Evolutionary conservation across 2,888 invertebrate genomes (phyloP).

Genomic region (Hirtodrosophila confusa): DNA sequence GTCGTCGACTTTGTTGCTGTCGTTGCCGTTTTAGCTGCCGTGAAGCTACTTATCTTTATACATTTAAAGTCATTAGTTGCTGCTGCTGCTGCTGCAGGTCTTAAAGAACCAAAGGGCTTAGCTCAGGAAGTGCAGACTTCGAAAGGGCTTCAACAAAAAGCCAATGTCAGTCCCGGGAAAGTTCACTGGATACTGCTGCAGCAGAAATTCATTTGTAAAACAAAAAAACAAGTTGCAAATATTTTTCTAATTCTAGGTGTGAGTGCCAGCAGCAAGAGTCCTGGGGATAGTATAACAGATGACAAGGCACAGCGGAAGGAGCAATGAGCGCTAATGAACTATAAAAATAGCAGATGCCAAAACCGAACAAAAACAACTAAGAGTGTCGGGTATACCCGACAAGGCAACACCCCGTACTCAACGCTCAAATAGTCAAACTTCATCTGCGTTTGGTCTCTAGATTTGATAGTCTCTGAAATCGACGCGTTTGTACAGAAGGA

Average conservation of each 20-base stretch:
- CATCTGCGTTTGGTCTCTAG: too few species aligned
- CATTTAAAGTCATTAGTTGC: constrained; percentile 78
- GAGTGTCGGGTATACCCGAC: too few species aligned
- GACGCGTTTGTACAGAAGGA: too few species aligned
- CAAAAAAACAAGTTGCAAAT: constrained; percentile 53
- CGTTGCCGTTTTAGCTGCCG: constrained; percentile 43
- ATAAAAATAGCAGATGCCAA: constrained; percentile 54
- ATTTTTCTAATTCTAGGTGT: constrained; percentile 71
- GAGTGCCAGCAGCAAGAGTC: constrained; percentile 46
- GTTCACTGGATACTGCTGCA: constrained; percentile 18
- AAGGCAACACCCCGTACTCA: too few species aligned
- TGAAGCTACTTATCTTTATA: constrained; percentile 68
- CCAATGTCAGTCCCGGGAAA: constrained; percentile 51
- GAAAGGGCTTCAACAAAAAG: constrained; percentile 18
- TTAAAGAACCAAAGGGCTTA: constrained; percentile 41
- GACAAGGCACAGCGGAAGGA: constrained; percentile 11
- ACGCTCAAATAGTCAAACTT: too few species aligned
- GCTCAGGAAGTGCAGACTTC: constrained; percentile 23
- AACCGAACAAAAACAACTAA: constrained; percentile 30
- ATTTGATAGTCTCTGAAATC: too few species aligned
- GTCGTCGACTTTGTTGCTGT: constrained; percentile 25
- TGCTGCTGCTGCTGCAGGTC: constrained; percentile 34
- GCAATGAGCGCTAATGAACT: constrained; percentile 61
- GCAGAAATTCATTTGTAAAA: constrained; percentile 23
- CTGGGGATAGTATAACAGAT: constrained; percentile 8